Conservation (phyloP, 2,888 invertebrate species). For the Punctoribates punctum region DNA sequence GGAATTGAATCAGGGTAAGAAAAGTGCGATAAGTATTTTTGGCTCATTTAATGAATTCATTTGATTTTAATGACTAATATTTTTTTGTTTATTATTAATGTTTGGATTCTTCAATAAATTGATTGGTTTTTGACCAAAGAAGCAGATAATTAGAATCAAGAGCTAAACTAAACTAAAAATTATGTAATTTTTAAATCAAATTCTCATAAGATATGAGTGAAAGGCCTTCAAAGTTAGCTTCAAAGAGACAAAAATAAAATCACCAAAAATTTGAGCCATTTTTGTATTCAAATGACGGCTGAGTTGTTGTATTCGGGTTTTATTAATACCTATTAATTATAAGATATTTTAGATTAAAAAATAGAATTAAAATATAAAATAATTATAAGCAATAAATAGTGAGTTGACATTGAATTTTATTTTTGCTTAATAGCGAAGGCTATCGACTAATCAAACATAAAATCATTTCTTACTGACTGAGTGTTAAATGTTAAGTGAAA, state of each 20-base stretch:
- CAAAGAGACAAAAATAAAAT: neutral
- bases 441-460: conserved; percentile 16
- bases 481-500: neutral
- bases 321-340: conserved; percentile 29
- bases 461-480: neutral
- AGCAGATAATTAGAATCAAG: too few relatives aligned
- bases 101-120: too few relatives aligned
- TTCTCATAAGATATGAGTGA: too few relatives aligned
- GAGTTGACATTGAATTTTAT: conserved; percentile 19
- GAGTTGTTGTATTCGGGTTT: neutral
- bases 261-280: neutral
- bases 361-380: neutral
- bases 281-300: neutral
- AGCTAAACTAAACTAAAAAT: neutral
- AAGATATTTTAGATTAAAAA: conserved; percentile 21
- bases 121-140: too few relatives aligned
- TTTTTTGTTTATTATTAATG: too few relatives aligned
- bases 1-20: too few relatives aligned
- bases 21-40: too few relatives aligned
- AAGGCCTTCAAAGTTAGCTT: neutral
- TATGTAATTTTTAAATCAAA: neutral
- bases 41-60: too few relatives aligned
- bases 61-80: too few relatives aligned
- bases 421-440: neutral
- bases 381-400: conserved; percentile 28